Conservation (phyloP, 2,113 vertebrate genomes). For the Actenoides hombroni region DNA sequence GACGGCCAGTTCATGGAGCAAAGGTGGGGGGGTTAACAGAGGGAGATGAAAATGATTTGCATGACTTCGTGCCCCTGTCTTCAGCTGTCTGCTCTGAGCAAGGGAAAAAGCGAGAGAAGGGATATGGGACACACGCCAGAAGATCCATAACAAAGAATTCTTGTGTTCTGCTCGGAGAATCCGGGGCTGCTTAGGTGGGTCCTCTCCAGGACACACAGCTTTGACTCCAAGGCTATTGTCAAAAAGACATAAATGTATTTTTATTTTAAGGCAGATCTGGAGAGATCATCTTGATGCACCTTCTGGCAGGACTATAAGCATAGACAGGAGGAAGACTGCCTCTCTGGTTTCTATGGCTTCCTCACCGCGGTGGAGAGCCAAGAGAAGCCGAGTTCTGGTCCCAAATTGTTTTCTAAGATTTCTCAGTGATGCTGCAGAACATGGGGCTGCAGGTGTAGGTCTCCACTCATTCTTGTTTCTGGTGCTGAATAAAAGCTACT, state of each 20-base stretch:
- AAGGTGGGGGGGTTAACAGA: not conserved
- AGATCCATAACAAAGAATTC: not conserved
- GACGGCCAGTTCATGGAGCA: rapidly evolving
- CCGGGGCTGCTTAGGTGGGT: not conserved
- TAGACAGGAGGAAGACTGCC: not conserved
- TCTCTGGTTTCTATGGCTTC: not conserved
- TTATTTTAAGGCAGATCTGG: not conserved
- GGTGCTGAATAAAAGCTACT: not conserved
- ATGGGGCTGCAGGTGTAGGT: not conserved
- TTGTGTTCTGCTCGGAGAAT: not conserved
- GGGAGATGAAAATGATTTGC: not conserved
- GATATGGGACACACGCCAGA: rapidly evolving
- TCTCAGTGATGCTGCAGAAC: not conserved
- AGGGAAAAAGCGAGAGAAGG: not conserved
- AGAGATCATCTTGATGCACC: not conserved
- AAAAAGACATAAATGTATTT: rapidly evolving
- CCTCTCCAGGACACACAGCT: not conserved
- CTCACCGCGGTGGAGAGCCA: not conserved
- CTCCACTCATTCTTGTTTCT: not conserved
- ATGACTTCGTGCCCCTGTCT: not conserved
- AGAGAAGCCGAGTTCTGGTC: not conserved
- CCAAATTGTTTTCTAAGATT: not conserved
- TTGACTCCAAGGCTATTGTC: not conserved
- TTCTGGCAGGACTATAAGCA: not conserved
- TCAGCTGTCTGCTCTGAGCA: rapidly evolving